Conservation (phyloP, 1,140 invertebrate species). For the Papilio helenus region DNA sequence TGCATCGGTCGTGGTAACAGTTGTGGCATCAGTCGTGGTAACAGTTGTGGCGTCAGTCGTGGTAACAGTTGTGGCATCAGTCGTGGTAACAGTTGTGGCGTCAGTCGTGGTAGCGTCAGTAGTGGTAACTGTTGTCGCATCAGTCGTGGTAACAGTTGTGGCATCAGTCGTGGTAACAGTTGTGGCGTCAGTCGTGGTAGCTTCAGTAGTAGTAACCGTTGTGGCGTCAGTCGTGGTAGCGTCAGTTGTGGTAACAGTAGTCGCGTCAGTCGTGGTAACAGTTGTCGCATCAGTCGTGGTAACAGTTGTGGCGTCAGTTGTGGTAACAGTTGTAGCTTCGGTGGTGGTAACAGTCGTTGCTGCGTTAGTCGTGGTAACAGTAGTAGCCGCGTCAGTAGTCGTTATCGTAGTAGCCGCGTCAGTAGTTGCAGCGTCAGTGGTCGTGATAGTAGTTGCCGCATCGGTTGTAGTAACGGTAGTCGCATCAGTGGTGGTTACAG, state of each 20-base stretch:
- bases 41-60: constrained; percentile 47
- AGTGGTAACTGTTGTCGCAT: constrained; percentile 46
- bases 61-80: constrained; percentile 42
- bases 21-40: constrained; percentile 33
- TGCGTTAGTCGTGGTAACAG: constrained; percentile 28
- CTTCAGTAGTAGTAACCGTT: constrained; percentile 47
- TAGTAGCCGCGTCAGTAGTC: constrained; percentile 38
- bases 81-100: constrained; percentile 43
- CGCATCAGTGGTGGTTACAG: constrained; percentile 37
- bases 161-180: constrained; percentile 26
- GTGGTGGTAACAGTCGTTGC: too few relatives aligned
- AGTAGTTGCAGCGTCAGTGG: background rate
- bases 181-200: constrained; percentile 50
- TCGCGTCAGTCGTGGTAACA: constrained; percentile 37
- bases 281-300: constrained; percentile 36
- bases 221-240: constrained; percentile 49
- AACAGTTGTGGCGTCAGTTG: constrained; percentile 46
- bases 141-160: constrained; percentile 45
- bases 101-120: too few relatives aligned
- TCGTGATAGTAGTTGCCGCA: constrained; percentile 34
- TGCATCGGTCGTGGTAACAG: constrained; percentile 38
- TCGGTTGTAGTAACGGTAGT: constrained; percentile 26
- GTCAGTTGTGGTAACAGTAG: constrained; percentile 28
- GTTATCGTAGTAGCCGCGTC: constrained; percentile 48
- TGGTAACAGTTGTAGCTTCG: constrained; percentile 35